Conservation (phyloP, 2,797 vertebrate species). For the Galago senegalensis region DNA sequence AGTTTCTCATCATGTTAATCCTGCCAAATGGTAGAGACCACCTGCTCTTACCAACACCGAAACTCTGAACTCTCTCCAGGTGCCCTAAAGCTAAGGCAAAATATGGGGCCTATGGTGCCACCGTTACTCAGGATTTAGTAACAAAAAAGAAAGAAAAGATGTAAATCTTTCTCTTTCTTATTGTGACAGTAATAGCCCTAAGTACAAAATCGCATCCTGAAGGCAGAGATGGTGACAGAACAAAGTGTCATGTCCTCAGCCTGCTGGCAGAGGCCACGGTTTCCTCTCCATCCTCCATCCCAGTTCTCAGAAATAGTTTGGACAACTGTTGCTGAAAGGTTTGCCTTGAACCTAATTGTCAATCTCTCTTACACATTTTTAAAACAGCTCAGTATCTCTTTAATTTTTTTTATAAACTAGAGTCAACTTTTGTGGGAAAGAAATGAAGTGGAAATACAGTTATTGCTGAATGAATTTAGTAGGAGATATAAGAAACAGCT, state of each 20-base stretch:
- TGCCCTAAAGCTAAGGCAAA: not conserved
- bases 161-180: not conserved
- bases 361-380: not conserved
- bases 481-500: not conserved
- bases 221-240: not conserved
- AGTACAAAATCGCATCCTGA: not conserved
- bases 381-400: not conserved
- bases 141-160: not conserved
- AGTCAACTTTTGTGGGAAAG: not conserved
- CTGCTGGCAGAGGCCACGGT: rapidly evolving
- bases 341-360: not conserved
- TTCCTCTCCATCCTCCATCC: not conserved
- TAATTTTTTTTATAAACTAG: not conserved
- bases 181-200: not conserved
- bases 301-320: not conserved
- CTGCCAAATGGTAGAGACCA: not conserved
- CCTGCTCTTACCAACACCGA: not conserved
- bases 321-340: not conserved
- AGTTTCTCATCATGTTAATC: not conserved
- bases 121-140: not conserved
- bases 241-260: not conserved
- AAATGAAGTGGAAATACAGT: not conserved
- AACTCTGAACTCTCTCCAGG: not conserved
- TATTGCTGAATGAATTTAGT: not conserved
- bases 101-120: not conserved